Base-by-base conservation (phyloP, 2,888 invertebrate genomes). In the Lithosia quadra region DNA sequence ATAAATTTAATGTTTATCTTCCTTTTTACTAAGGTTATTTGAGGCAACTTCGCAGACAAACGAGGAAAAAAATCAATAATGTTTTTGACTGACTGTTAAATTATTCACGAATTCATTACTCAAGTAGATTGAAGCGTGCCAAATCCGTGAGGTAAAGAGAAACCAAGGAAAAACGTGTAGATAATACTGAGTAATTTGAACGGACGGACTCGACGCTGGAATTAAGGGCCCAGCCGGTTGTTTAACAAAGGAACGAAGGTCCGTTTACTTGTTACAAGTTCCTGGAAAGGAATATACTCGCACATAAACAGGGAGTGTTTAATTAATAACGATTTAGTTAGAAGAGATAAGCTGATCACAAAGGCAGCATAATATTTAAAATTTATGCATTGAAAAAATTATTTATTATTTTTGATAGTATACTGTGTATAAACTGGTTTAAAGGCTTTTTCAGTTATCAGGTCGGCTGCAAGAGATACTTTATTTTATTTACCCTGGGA, bases 141-240 rank as follows among this genome's bases (percentile, higher is more conserved):
- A 34, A 59, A 64, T 53, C 68, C 34, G 65, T 7, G 60, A 69
- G 43, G 61, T 34, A 43, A 63, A 36, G 55, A 56, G 64, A 49
- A 60, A 65, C 34, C 56, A 55, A 24, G 56, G 53, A 63, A 67
- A 61, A 67, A 65, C 56, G 64, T 61, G 68, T 43, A 65, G 68
- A 69, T 64, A 69, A 57, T 61, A 34, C 68, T 57, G 56, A 49
- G 68, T 61, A 43, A 69, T 69, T 69, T 65, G 43, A 18, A 58
- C 49, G 60, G 63, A 56, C 33, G 55, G 59, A 39, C 60, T 39
- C 49, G 39, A 63, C 34, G 61, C 36, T 15, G 21, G 43, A 39
- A 68, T 63, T 49, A 67, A 63, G 49, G 58, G 11, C 53, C 53
- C 53, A 49, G 49, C 28, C 39, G 56, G 61, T 63, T 63, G 60